Evolutionary conservation across 53 echinoderm and acorn worm genomes (phyloP), one percentile per base, ranked within the genome.

Genomic region (Glandiceps talaboti): DNA sequence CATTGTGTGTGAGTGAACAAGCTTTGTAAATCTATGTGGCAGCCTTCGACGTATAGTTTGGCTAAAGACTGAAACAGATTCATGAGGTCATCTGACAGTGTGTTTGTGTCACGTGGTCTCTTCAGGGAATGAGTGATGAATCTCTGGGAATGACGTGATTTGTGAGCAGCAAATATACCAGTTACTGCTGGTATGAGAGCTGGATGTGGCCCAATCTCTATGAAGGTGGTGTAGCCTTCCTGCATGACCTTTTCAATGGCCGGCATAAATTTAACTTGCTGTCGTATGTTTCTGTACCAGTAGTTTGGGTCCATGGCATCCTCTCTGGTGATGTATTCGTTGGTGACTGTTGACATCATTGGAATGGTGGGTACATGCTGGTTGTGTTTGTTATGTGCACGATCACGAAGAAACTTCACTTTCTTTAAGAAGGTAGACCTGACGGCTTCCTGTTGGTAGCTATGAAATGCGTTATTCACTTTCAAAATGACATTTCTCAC

Each of bases 201-300:
- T 6, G 99, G 99, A 73, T 97, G 93, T 14, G 99, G 99, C 73
- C 99, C 86, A 14, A 97, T 80, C 76, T 97, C 99, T 32, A 97
- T 25, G 73, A 97, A 93, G 86, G 91, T 87, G 77, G 83, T 89
- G 86, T 91, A 97, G 0, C 99, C 93, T 80, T 97, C 99, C 31
- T 84, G 85, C 26, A 91, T 77, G 0, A 97, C 82, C 73, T 91
- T 97, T 73, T 93, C 89, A 32, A 91, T 84, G 0, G 91, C 99
- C 29, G 78, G 85, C 33, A 86, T 87, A 80, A 97, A 97, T 64
- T 80, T 85, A 14, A 97, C 99, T 1, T 89, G 89, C 73, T 91
- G 88, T 31, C 99, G 77, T 74, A 97, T 89, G 77, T 97, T 97
- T 76, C 84, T 89, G 90, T 90, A 97, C 99, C 99, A 97, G 81